Percentiles rank a stretch among this genome's conserved stretches.
These are phyloP conservation scores for Heliopora coerulea DNA, from an alignment of 92 coral and sea anemone species.

Conservation along the genomic window DNA sequence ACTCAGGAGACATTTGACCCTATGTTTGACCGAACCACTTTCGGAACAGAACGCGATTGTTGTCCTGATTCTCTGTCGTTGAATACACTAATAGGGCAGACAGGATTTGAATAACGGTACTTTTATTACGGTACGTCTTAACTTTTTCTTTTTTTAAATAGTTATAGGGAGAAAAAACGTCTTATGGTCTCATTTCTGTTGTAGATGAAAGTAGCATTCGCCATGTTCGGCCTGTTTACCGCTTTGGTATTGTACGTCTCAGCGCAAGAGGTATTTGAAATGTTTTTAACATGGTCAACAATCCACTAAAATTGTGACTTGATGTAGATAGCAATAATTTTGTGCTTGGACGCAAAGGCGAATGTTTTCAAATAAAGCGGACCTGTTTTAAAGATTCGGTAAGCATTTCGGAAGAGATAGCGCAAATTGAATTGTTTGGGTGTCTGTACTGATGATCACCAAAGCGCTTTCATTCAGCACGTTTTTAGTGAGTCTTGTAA, in stretches of 20 bases:
- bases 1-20: too few relatives aligned
- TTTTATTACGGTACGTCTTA: background rate
- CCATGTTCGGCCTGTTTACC: constrained; percentile 13
- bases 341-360: background rate
- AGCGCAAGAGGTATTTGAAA: constrained; percentile 32
- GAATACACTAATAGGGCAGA: constrained; percentile 4
- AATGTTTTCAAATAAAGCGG: background rate
- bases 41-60: constrained; percentile 17
- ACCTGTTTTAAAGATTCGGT: background rate
- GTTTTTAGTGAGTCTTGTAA: too few relatives aligned
- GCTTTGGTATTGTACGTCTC: constrained; percentile 15
- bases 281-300: background rate
- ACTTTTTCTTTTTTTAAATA: too few relatives aligned
- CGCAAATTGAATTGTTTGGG: too few relatives aligned
- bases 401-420: background rate
- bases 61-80: constrained; percentile 7
- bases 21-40: too few relatives aligned
- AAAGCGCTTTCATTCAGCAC: too few relatives aligned
- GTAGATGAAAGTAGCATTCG: constrained; percentile 16
- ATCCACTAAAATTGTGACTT: background rate
- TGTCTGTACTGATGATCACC: too few relatives aligned
- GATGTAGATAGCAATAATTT: background rate
- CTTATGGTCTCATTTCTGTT: background rate
- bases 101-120: background rate
- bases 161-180: too few relatives aligned